Evolutionary conservation across 2,113 vertebrate genomes (phyloP).

Genomic region (Pteronura brasiliensis): DNA sequence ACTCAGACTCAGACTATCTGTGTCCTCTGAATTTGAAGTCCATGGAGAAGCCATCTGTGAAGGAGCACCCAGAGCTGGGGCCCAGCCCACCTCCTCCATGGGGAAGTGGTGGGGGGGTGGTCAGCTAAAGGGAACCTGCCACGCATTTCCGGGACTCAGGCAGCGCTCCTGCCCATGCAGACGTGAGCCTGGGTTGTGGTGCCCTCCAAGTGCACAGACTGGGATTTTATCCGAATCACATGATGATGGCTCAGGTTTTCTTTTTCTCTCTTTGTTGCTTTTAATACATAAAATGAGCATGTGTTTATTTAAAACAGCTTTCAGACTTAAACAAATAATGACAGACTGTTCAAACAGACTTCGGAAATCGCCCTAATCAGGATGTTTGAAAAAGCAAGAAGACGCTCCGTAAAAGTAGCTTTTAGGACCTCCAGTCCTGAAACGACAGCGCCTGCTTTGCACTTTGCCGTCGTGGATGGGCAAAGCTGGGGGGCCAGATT

Average conservation of each 20-base stretch:
- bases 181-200: neutral
- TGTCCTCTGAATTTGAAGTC: neutral
- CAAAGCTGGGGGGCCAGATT: neutral
- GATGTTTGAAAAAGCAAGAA: slow-evolving; percentile 83
- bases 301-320: slow-evolving; percentile 86
- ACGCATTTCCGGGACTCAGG: rapidly evolving
- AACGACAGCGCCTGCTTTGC: slow-evolving; percentile 63
- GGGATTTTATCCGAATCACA: neutral
- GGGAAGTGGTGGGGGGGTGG: too few species aligned
- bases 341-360: slow-evolving; percentile 87
- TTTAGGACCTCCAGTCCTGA: slow-evolving; percentile 72
- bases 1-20: neutral
- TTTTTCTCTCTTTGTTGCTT: slow-evolving; percentile 65
- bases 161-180: neutral
- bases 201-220: neutral
- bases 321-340: slow-evolving; percentile 86
- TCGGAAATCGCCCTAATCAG: slow-evolving; percentile 84
- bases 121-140: neutral
- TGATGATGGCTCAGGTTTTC: neutral
- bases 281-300: slow-evolving; percentile 82
- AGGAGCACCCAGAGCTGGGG: neutral
- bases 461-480: slow-evolving; percentile 58
- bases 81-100: neutral
- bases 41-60: neutral
- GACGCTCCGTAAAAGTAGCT: slow-evolving; percentile 67